Evolutionary conservation across 2,113 vertebrate genomes (phyloP).

Genomic region (Percopsis transmontana): DNA sequence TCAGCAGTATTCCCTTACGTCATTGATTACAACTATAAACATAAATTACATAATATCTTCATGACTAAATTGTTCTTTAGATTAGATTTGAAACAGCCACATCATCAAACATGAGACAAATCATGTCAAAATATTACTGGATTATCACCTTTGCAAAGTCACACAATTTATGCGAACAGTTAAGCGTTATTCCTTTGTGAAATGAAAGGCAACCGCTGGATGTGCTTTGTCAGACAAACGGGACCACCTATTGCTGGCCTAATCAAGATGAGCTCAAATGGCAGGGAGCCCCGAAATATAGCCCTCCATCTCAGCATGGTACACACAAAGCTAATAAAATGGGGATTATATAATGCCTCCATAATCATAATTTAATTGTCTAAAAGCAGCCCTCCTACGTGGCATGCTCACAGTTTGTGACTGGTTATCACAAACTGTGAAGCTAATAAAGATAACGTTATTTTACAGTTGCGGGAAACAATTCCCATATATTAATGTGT

Average conservation of each 20-base stretch:
- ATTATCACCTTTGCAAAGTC: not conserved
- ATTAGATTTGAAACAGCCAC: not conserved
- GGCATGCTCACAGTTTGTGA: not conserved
- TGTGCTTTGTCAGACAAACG: slow-evolving; percentile 46
- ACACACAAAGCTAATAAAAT: slow-evolving; percentile 55
- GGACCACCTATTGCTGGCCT: slow-evolving; percentile 35
- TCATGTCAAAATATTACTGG: not conserved
- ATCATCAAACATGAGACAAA: slow-evolving; percentile 1
- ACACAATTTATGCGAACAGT: not conserved
- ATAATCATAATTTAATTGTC: slow-evolving; percentile 23
- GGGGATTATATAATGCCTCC: slow-evolving; percentile 52
- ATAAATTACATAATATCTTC: no score
- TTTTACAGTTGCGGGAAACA: not conserved
- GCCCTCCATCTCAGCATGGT: slow-evolving; percentile 17
- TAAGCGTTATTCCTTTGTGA: not conserved
- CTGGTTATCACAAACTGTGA: not conserved
- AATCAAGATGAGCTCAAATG: slow-evolving; percentile 57
- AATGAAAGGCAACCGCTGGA: slow-evolving; percentile 16
- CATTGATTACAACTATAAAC: no score
- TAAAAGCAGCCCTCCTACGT: slow-evolving; percentile 1
- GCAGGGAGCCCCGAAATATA: slow-evolving; percentile 33
- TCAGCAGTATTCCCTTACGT: no score
- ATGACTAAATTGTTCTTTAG: no score
- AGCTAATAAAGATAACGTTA: not conserved
- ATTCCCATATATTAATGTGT: no score